Evolutionary conservation across 2,888 invertebrate genomes (phyloP), one percentile per base, ranked within the genome.

Genomic region (Coenonympha arcania): DNA sequence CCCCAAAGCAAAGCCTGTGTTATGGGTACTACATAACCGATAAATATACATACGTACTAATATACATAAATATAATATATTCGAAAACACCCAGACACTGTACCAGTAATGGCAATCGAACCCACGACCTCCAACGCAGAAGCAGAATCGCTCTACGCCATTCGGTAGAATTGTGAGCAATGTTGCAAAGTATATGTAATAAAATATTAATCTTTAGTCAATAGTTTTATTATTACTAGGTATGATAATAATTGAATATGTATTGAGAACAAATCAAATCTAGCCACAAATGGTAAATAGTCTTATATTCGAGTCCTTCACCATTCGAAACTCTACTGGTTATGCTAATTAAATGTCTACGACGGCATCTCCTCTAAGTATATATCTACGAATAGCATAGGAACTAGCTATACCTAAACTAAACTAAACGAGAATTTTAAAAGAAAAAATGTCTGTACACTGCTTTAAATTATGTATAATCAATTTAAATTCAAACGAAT

Each of bases 341-440:
- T 43, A 51, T 47, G 47, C 19, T 31, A 51, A 51, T 51, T 8
- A 24, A 22, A 22, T 24, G 15, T 39, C 15, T 22, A 22, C 15
- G 39, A 24, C 24, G 24, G 15, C 24, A 15, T 37, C 37, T 37
- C 37, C n/a, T n/a, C n/a, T n/a, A n/a, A n/a, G 22, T 22, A 37
- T 6, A 13, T 37, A 37, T 22, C 20, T 37, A 34, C 13, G 6
- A 4, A 18, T n/a, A n/a, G n/a, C n/a, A n/a, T n/a, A n/a, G n/a
- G n/a, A n/a, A n/a, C n/a, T n/a, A n/a, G n/a, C n/a, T n/a, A n/a
- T n/a, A n/a, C n/a, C n/a, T n/a, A 34, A 4, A 18, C n/a, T n/a
- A n/a, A n/a, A n/a, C n/a, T 36, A 36, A 18, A 36, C 19, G 22
- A 37, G 22, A 37, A 22, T 9, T 9, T 8, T 39, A 37, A 6